Conservation (phyloP, 2,113 vertebrate species). For the Apistogramma diplotaenia region DNA sequence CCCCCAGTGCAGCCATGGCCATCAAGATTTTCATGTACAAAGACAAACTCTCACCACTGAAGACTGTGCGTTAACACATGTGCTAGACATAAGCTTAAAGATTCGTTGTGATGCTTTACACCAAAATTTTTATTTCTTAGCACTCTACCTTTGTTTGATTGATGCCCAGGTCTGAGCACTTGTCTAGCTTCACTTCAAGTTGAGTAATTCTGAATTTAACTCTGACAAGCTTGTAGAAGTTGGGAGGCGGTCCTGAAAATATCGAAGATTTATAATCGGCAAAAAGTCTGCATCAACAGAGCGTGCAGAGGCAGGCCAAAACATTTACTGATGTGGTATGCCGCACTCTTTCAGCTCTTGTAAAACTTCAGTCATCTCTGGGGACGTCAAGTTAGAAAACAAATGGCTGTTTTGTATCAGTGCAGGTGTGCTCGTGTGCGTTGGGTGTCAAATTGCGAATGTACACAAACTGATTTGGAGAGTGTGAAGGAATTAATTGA, state of each 20-base stretch:
- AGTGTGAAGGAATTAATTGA: neutral
- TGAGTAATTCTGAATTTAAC: neutral
- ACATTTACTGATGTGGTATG: neutral
- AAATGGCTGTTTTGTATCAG: slow-evolving; percentile 21
- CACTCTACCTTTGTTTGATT: neutral
- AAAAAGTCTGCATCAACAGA: neutral
- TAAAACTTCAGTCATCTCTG: slow-evolving; percentile 17
- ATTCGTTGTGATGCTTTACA: neutral
- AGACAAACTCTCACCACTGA: neutral
- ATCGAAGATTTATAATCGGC: neutral
- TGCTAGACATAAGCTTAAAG: neutral
- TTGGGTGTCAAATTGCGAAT: neutral
- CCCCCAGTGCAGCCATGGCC: neutral
- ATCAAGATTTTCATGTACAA: neutral
- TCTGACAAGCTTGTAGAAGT: neutral
- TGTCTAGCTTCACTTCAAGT: neutral
- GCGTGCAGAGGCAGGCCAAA: slow-evolving; percentile 4
- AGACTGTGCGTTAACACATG: neutral
- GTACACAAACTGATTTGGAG: neutral
- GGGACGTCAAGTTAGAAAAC: slow-evolving; percentile 35
- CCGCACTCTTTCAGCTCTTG: slow-evolving; percentile 8
- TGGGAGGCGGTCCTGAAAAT: neutral
- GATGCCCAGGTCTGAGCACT: neutral
- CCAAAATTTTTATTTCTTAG: neutral
- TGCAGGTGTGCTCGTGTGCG: slow-evolving; percentile 23